These are phyloP conservation scores for Origma solitaria DNA, from an alignment of 2,113 vertebrate species.

Conservation along the genomic window DNA sequence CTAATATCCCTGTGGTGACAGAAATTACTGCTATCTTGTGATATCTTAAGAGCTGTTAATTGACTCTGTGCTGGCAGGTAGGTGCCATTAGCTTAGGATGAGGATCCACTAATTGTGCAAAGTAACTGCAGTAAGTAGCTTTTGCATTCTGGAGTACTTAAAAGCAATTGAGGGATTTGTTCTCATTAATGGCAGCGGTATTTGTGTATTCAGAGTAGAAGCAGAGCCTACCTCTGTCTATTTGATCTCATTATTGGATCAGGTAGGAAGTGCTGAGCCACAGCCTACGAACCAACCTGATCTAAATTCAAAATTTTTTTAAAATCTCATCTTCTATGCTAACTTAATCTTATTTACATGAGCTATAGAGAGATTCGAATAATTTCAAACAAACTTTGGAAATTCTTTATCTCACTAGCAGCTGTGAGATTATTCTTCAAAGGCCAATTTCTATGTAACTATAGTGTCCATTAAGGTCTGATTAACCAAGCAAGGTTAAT, in stretches of 20 bases:
- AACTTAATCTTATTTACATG: neutral
- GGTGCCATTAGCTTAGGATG: neutral
- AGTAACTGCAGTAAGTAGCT: neutral
- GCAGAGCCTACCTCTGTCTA: neutral
- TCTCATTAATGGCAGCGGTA: neutral
- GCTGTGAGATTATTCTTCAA: neutral
- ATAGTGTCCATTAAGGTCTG: neutral
- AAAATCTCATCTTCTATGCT: neutral
- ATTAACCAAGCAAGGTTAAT: neutral
- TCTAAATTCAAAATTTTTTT: rapidly evolving
- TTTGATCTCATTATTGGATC: neutral
- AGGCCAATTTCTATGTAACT: neutral
- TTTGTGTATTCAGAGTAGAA: neutral
- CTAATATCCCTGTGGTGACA: neutral
- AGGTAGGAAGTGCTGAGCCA: neutral
- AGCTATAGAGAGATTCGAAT: neutral
- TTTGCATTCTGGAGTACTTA: neutral
- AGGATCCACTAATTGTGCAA: neutral
- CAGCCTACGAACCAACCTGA: neutral
- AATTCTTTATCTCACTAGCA: neutral
- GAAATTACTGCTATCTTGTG: neutral
- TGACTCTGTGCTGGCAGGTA: neutral
- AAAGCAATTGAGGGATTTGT: neutral
- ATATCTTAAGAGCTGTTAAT: neutral
- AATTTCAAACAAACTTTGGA: neutral